Evolutionary conservation across 2,797 vertebrate species (phyloP).

Genomic region (Chaetophractus vellerosus): DNA sequence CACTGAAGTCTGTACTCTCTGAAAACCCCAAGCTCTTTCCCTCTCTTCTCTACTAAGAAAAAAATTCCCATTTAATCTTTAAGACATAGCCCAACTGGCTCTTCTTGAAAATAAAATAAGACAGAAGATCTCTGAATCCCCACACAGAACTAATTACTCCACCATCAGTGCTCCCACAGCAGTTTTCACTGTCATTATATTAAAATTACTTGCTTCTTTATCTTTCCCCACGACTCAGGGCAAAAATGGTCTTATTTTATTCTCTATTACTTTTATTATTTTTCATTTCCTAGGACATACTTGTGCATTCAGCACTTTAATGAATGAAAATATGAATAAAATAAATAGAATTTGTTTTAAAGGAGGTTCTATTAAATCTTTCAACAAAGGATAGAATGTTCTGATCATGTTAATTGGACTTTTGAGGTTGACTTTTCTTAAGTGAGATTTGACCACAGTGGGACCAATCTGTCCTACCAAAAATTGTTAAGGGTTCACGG

Average conservation of each 20-base stretch:
- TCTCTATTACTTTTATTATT: constrained; percentile 21
- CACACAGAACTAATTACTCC: not conserved
- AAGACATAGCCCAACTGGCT: not conserved
- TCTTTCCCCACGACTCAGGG: not conserved
- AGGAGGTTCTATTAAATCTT: constrained; percentile 54
- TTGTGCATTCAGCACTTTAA: constrained; percentile 46
- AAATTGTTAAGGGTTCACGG: not conserved
- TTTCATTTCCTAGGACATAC: not conserved
- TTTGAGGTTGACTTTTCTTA: constrained; percentile 29
- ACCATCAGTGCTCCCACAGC: not conserved
- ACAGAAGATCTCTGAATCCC: not conserved
- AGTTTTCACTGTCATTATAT: not conserved
- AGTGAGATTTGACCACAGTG: not conserved
- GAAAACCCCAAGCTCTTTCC: not conserved
- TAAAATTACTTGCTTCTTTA: not conserved
- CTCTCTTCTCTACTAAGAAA: not conserved
- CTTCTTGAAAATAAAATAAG: not conserved
- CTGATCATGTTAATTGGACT: constrained; percentile 38
- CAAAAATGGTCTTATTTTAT: constrained; percentile 40
- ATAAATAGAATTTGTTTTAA: constrained; percentile 52
- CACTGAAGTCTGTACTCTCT: not conserved
- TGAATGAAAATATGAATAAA: constrained; percentile 52
- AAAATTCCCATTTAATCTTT: not conserved
- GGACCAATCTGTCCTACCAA: not conserved
- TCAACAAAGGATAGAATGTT: constrained; percentile 33